Evolutionary conservation across 2,113 vertebrate genomes (phyloP), one percentile per base, ranked within the genome.

Genomic region (Xenus cinereus): DNA sequence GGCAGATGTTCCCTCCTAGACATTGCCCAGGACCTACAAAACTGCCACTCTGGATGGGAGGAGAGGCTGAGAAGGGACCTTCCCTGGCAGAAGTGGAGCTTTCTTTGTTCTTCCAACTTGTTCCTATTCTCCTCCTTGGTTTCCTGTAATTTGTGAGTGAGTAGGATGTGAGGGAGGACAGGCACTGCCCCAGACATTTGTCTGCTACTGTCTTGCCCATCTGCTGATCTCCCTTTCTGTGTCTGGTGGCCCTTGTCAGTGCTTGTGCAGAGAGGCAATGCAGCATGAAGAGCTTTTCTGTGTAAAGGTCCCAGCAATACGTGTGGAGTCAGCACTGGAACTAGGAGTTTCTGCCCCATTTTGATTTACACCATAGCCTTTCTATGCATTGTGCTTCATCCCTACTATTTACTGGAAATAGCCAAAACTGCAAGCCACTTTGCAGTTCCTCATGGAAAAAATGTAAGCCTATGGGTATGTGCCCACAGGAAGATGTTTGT

Each of bases 101-200:
- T 79, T 6, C 22, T 87, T 30, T 26, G 4, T 77, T 87, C 50
- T 74, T 72, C 24, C 16, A 43, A 1, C 32, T 78, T 53, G 14
- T 68, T 78, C 27, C 30, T n/a, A 7, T 15, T 80, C 26, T 21
- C 2, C 9, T 76, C 33, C 41, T n/a, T 62, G 28, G 11, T 54
- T 87, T 89, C 12, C 33, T 35, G 26, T 32, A 57, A 57, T 53
- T 15, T 48, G 64, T 39, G 51, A 68, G 37, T 2, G 4, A 85
- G 37, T 24, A 79, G n/a, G 9, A 41, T 48, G 21, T 27, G 33
- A 62, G 23, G 24, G 43, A 63, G 9, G 14, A 21, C 16, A 51
- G 32, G 32, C n/a, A 16, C 20, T 64, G 22, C 33, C 62, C 0
- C 0, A 82, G 32, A 53, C 2, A 3, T 14, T 27, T 63, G 2